Evolutionary conservation across 2,113 vertebrate species (phyloP).

Genomic region (Camelus bactrianus): DNA sequence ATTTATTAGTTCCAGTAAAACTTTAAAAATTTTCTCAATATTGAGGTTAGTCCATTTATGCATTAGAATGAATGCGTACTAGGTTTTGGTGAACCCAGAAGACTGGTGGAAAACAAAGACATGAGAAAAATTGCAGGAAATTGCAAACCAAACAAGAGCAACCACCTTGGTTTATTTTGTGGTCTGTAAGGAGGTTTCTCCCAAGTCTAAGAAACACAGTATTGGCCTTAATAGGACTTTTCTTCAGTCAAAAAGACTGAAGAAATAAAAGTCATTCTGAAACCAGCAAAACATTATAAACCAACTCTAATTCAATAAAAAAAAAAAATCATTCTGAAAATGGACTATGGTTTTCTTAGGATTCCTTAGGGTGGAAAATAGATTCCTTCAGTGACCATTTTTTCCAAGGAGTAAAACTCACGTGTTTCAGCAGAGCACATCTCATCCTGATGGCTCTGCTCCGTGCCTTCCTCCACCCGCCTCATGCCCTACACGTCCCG

Average conservation of each 20-base stretch:
- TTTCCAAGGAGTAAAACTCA: background rate
- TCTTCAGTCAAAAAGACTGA: background rate
- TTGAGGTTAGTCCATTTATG: background rate
- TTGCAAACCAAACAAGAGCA: background rate
- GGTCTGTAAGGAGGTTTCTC: background rate
- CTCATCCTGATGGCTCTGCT: background rate
- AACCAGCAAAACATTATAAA: too few species aligned
- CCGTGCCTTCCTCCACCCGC: fast-evolving
- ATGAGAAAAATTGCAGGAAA: background rate
- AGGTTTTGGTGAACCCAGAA: background rate
- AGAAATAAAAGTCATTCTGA: background rate
- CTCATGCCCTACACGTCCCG: fast-evolving
- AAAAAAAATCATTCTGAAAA: background rate
- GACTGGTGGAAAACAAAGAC: background rate
- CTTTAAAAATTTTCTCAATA: background rate
- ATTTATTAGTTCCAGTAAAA: background rate
- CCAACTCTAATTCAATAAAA: background rate
- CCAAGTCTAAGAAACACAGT: background rate
- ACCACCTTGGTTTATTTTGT: background rate
- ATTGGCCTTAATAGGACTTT: background rate
- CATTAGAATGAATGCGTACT: background rate
- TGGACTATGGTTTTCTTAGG: background rate
- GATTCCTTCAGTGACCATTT: background rate
- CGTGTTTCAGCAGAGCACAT: background rate
- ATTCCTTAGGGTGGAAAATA: background rate